Base-by-base conservation (phyloP, 2,888 invertebrate genomes). In the Pachycephus smyrnensis region DNA sequence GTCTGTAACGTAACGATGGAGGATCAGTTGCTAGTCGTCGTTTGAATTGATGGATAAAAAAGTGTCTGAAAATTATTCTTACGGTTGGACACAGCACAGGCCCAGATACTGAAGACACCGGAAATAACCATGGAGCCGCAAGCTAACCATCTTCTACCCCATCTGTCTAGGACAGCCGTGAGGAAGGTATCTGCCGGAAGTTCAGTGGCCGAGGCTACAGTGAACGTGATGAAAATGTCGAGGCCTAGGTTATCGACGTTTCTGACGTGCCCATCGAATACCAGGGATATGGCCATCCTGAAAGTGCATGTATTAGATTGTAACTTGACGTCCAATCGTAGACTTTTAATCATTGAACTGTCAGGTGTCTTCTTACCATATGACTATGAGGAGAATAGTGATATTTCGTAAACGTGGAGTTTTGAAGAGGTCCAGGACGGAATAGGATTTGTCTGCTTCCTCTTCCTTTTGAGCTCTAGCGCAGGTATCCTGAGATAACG, bases 261-360 rank as follows among this genome's bases (percentile, higher is more conserved):
- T 87, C 97, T 93, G 30, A 97, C 97, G 89, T 98, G 97, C 0
- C 97, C 97, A 87, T 97, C 97, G 90, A 97, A 97, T 1, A 97
- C 96, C 87, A 97, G 88, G 0, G 97, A 96, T 78, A 97, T 96
- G n/a, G 96, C 95, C 96, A 97, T 96, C 93, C 93, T 93, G 81
- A 71, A 68, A 76, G 31, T 4, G 76, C 30, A 31, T 15, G 37
- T 12, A 36, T 73, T 75, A 76, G 68, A 36, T 76, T 75, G 55
- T 55, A 23, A 9, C 55, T 55, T 9, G 6, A 55, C 23, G 55
- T 9, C 23, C 23, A 23, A 23, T 55, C 23, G 1, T 9, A 9
- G 9, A 55, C 9, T 23, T 55, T 15, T 3, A 15, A 40, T 55
- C 23, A 23, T 23, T 31, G 31, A 3, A 31, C 12, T 12, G 71